Base-by-base conservation (phyloP, 2,797 vertebrate species). In the Sternarchorhynchus goeldii region DNA sequence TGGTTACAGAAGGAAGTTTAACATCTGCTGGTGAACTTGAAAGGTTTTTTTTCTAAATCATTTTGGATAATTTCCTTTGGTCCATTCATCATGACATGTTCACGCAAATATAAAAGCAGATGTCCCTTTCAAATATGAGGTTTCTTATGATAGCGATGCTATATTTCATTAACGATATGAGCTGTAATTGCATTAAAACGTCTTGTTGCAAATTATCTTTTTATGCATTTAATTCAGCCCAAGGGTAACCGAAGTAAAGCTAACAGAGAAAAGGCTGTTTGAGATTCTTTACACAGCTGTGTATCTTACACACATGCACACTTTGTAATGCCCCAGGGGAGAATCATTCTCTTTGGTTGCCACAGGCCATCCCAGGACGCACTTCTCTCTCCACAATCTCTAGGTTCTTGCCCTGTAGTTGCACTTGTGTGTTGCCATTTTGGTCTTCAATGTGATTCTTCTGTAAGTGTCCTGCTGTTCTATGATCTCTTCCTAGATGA, bases 251-350 rank as follows among this genome's bases (percentile, higher is more conserved):
- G 16, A 81, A 75, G 67, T 58, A 65, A 80, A 80, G 59, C 59
- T 57, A 59, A 76, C 59, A 39, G 41, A 45, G 41, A 45, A 45
- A 50, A 70, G 70, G 50, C 75, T 80, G 78, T 60, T 80, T 76
- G 50, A 76, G 73, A 72, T 81, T 72, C n/a, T 76, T 81, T 20
- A 76, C 36, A 45, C 79, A 76, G 79, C 75, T 78, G 76, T 70
- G 75, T 31, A 57, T 63, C 58, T 64, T 36, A 57, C 59, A 12
- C 18, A 59, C 34, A 78, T 20, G 36, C 60, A 73, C 70, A 66
- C 45, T 70, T 64, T 59, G 50, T 76, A 64, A 64, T 39, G 60
- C 74, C 59, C 74, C 65, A 65, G 74, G 73, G 74, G 56, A 76
- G 36, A 81, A 41, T 81, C 64, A 81, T 65, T 36, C 67, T 76